Base-by-base conservation (phyloP, 2,113 vertebrate genomes). In the Falcunculus frontatus region DNA sequence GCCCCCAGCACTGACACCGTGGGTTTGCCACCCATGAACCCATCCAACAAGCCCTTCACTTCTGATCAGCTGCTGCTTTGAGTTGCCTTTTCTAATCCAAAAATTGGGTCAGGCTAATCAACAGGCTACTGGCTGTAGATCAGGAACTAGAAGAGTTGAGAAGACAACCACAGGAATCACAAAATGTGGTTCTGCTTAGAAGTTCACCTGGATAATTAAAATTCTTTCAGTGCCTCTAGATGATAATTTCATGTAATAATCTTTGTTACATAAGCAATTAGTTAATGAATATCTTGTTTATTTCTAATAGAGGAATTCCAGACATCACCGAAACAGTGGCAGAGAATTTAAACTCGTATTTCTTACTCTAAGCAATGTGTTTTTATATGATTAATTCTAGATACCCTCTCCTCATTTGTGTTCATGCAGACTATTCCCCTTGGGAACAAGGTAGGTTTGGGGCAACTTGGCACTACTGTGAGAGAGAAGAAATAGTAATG, bases 211-310 rank as follows among this genome's bases (percentile, higher is more conserved):
- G 37, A 25, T 81, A 84, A 92, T 86, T 86, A 60, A 80, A 76
- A 64, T 68, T 68, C 35, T 91, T 91, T 57, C 6, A 6, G n/a
- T 80, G 60, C 49, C 16, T 92, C 49, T 74, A 63, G 42, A 21
- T 84, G 56, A 80, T 93, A 35, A 92, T 89, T 96, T 93, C 65
- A 67, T 90, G 68, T 92, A 88, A 92, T 88, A 72, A 62, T 80
- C 67, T 88, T 96, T 90, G 55, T 96, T 94, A 92, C 64, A 80
- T 83, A 93, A 81, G 75, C 59, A 78, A 82, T 90, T 93, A 81
- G 35, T 53, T 94, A 94, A 90, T 81, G 9, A 96, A 84, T 90
- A 81, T 46, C 35, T 76, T 85, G 57, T 85, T 95, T 90, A 77
- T 80, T 95, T 93, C 55, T 87, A 67, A 65, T 15, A 78, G 65